Evolutionary conservation across 2,888 invertebrate genomes (phyloP).

Genomic region (Cerceris rybyensis): DNA sequence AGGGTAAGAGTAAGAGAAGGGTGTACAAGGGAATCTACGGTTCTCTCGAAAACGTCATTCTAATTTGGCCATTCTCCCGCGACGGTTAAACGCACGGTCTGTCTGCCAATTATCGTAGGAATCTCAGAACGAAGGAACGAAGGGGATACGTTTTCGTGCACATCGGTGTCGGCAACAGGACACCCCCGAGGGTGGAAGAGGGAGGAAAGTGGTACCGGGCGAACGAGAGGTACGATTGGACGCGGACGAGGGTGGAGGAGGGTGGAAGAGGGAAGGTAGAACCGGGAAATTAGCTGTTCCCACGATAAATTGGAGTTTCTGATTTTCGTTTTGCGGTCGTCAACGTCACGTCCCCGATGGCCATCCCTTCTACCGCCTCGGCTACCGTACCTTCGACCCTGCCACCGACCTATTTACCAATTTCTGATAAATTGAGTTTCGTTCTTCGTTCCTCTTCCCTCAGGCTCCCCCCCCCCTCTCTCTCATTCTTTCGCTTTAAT

Average conservation of each 20-base stretch:
- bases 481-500: no score
- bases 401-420: conserved; percentile 68
- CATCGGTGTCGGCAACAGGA: conserved; percentile 35
- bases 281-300: conserved; percentile 68
- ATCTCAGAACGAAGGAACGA: conserved; percentile 45
- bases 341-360: conserved; percentile 69
- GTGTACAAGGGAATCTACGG: background rate
- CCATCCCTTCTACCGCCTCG: conserved; percentile 34
- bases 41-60: conserved; percentile 47
- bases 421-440: conserved; percentile 71
- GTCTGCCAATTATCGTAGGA: conserved; percentile 58
- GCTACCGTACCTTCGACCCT: background rate
- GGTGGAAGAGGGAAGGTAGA: conserved; percentile 24
- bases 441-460: conserved; percentile 30
- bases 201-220: background rate
- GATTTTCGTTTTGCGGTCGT: conserved; percentile 71
- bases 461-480: conserved; percentile 12
- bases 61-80: conserved; percentile 54
- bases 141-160: conserved; percentile 25
- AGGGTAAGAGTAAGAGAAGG: background rate
- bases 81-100: conserved; percentile 50
- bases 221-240: conserved; percentile 4
- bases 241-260: conserved; percentile 7
- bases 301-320: conserved; percentile 71
- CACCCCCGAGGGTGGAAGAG: background rate